Percentiles rank a stretch among this genome's conserved stretches.
Evolutionary conservation across 2,888 invertebrate species (phyloP).

Genomic region (Euspilapteryx auroguttella): DNA sequence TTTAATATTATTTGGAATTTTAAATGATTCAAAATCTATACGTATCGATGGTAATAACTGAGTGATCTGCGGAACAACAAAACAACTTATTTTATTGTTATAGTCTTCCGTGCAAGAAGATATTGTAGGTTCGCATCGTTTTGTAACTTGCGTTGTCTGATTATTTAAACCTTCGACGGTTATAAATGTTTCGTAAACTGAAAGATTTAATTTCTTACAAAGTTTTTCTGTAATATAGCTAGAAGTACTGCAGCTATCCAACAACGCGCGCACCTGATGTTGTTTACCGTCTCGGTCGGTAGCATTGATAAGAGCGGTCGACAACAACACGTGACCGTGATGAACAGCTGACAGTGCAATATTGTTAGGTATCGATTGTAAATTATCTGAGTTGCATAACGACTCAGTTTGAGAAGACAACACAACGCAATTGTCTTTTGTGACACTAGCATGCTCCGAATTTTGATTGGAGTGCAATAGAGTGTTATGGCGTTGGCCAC

Average conservation of each 20-base stretch:
- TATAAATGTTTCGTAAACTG: neutral
- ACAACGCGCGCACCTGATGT: neutral
- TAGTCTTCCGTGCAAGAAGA: neutral
- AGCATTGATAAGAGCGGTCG: neutral
- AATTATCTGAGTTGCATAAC: no score
- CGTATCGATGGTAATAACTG: neutral
- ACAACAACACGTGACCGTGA: neutral
- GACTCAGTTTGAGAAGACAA: no score
- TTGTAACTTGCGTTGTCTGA: neutral
- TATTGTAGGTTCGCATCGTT: neutral
- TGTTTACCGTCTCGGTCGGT: neutral
- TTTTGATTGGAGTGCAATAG: constrained; percentile 2
- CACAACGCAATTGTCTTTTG: constrained; percentile 1
- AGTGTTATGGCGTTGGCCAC: constrained; percentile 7
- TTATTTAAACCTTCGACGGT: neutral
- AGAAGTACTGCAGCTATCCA: neutral
- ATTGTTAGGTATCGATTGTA: no score
- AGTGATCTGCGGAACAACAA: neutral
- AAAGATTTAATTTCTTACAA: neutral
- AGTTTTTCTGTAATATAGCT: neutral
- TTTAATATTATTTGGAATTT: neutral
- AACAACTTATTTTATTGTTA: neutral
- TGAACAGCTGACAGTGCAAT: no score
- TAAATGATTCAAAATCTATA: neutral
- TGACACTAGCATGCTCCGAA: neutral